Conservation (phyloP, 64 coral and sea anemone genomes). For the Exaiptasia diaphana region DNA sequence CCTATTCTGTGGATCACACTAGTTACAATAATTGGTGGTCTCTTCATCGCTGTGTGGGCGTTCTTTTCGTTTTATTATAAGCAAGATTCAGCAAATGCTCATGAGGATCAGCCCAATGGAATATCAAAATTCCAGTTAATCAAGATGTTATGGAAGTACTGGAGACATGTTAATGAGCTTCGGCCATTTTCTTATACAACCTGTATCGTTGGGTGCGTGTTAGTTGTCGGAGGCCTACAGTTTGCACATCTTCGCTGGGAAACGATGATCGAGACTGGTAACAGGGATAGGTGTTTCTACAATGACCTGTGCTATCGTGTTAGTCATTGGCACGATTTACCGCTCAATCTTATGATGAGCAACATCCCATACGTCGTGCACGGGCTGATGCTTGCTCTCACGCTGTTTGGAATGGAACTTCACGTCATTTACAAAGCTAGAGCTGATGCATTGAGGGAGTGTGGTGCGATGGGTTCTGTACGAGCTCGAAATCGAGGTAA, state of each 20-base stretch:
- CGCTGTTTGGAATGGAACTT: conserved; percentile 57
- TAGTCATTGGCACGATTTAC: conserved; percentile 23
- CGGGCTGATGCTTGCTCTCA: conserved; percentile 58
- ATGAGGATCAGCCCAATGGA: neutral
- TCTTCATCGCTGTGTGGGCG: conserved; percentile 32
- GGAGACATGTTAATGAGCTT: conserved; percentile 36
- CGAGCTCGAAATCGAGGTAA: neutral
- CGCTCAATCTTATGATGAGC: conserved; percentile 83
- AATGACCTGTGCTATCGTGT: conserved; percentile 71
- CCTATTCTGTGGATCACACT: conserved; percentile 37
- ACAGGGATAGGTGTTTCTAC: conserved; percentile 40
- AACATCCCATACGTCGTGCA: conserved; percentile 75
- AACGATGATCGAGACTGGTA: neutral
- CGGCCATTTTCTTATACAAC: conserved; percentile 70
- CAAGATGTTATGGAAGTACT: neutral
- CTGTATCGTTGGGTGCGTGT: conserved; percentile 57
- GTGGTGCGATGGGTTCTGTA: too few species aligned
- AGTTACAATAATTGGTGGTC: conserved; percentile 32
- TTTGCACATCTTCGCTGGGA: conserved; percentile 47
- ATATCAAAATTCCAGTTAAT: too few species aligned
- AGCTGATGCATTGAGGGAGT: neutral
- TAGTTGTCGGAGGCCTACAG: conserved; percentile 50
- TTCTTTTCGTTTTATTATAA: neutral
- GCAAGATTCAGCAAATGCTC: neutral
- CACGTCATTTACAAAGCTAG: conserved; percentile 2